Evolutionary conservation across 2,797 vertebrate genomes (phyloP), one percentile per base, ranked within the genome.

Genomic region (Odontamblyopus rebecca): DNA sequence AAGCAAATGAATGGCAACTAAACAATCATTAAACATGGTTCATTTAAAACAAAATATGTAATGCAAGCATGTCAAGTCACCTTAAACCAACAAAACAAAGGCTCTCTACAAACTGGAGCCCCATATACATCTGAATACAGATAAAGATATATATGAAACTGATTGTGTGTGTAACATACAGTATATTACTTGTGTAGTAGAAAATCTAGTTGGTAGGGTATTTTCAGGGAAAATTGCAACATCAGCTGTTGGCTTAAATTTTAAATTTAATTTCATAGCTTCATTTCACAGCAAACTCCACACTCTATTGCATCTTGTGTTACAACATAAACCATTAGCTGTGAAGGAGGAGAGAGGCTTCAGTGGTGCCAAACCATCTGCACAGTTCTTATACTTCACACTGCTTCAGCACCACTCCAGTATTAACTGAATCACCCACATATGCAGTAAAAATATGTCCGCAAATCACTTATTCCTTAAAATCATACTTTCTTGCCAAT

Each of bases 391-490:
- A 54, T 66, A 75, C 63, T 81, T 77, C 78, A 78, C 83, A 85
- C 84, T 35, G 16, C 61, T 77, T 82, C 78, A 79, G 67, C 83
- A 78, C 69, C 68, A 35, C 65, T 73, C 66, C 61, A 50, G 48
- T 71, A 65, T 74, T 67, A 59, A 67, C 63, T 44, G 66, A 72
- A 82, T 83, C 77, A 72, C 68, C 70, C 71, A 84, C 85, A 88
- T 79, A 84, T 78, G 82, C 60, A 76, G 62, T 9, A 70, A 65
- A 82, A 85, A 87, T 83, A 79, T 86, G 84, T 85, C 76, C 53
- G 67, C 59, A 79, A 82, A 79, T 41, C 51, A 71, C 19, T 82
- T 82, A 73, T 61, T 79, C 61, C 64, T 81, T 41, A 63, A 74
- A 73, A 68, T 73, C 63, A 64, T 67, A 77, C 75, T 82, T 64